These are phyloP conservation scores for Promerops cafer DNA, from an alignment of 2,113 vertebrate genomes.

Conservation along the genomic window DNA sequence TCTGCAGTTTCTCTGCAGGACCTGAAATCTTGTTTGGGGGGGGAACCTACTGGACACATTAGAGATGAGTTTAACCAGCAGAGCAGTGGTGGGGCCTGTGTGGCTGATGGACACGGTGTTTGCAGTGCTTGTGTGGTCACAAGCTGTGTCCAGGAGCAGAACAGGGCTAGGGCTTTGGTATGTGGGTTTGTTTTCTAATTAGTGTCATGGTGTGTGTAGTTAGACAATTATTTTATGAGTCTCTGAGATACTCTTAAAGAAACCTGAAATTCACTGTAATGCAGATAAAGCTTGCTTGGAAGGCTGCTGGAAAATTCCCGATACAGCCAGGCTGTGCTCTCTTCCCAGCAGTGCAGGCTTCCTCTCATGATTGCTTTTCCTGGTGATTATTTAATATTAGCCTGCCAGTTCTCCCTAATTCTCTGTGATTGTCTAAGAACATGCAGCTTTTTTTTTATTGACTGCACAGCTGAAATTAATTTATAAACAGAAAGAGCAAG, in stretches of 20 bases:
- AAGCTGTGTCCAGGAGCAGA: not conserved
- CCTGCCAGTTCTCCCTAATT: not conserved
- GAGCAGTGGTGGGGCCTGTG: no score
- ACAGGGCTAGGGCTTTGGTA: not conserved
- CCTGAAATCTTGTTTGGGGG: not conserved
- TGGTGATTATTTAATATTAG: not conserved
- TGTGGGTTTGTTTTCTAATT: not conserved
- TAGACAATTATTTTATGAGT: not conserved
- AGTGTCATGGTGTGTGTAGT: not conserved
- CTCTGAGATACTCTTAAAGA: constrained; percentile 71
- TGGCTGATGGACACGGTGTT: rapidly evolving
- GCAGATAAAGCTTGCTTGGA: constrained; percentile 73
- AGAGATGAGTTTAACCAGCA: not conserved
- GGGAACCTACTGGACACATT: not conserved
- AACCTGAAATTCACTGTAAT: constrained; percentile 73
- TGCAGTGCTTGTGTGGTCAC: rapidly evolving
- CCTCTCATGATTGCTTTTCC: not conserved
- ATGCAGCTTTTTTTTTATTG: not conserved
- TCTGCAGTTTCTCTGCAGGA: not conserved
- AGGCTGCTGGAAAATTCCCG: constrained; percentile 74
- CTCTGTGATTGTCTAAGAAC: not conserved
- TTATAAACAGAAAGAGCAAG: not conserved
- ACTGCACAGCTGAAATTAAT: not conserved
- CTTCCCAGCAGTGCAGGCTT: not conserved
- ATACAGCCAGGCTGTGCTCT: constrained; percentile 52